phyloP scores from a whole-genome alignment of 1,140 invertebrate species.

The Pissodes strobi region DNA sequence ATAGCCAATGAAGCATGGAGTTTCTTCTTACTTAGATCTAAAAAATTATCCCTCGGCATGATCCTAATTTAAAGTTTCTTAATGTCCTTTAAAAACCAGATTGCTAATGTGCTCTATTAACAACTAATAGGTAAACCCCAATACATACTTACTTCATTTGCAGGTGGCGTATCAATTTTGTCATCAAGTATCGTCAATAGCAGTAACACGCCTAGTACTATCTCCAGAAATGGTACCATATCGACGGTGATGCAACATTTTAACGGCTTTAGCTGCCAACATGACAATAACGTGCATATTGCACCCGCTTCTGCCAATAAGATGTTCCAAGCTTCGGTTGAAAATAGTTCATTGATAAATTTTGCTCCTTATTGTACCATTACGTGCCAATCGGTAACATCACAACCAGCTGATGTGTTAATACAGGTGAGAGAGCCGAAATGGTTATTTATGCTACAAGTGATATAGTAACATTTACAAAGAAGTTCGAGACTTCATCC shows the following conservation, averaged over 20 bases:
- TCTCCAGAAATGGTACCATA: slow-evolving; percentile 55
- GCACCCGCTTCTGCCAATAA: slow-evolving; percentile 62
- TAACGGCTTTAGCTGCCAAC: slow-evolving; percentile 57
- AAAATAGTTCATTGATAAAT: slow-evolving; percentile 74
- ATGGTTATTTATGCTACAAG: no score
- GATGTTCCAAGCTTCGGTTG: slow-evolving; percentile 58
- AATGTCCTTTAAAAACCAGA: no score
- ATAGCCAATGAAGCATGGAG: no score
- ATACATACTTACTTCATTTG: no score
- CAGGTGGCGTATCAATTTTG: slow-evolving; percentile 65
- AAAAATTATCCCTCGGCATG: no score
- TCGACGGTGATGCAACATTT: slow-evolving; percentile 69
- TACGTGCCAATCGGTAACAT: slow-evolving; percentile 70
- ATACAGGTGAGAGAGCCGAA: slow-evolving; percentile 70
- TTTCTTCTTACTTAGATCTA: no score
- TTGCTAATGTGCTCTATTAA: no score
- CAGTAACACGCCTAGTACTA: slow-evolving; percentile 58
- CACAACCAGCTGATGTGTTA: slow-evolving; percentile 84
- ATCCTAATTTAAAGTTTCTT: no score
- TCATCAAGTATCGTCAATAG: slow-evolving; percentile 65
- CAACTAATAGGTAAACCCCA: no score
- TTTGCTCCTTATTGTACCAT: slow-evolving; percentile 80
- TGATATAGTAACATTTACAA: no score
- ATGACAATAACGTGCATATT: slow-evolving; percentile 59
- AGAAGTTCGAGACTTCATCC: no score